These are phyloP conservation scores for Leucophenga maculata DNA, from an alignment of 2,888 invertebrate species.

Conservation along the genomic window DNA sequence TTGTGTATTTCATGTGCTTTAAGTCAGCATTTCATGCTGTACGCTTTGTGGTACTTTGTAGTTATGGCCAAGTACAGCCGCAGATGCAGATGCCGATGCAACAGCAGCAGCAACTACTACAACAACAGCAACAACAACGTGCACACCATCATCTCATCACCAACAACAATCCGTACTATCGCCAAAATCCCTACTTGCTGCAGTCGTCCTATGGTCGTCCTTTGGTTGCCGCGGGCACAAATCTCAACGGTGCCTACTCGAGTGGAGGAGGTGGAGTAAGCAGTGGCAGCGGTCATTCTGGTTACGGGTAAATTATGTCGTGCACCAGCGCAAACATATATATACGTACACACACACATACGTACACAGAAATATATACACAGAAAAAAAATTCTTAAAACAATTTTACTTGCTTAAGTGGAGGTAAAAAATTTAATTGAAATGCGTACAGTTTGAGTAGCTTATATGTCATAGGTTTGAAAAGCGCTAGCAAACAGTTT, in stretches of 20 bases:
- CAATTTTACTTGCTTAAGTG: too few relatives aligned
- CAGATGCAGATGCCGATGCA: not conserved
- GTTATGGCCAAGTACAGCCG: conserved; percentile 7
- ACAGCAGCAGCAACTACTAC: conserved; percentile 33
- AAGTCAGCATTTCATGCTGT: conserved; percentile 16
- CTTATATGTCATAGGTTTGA: too few relatives aligned
- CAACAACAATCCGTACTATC: conserved; percentile 16
- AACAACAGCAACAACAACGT: conserved; percentile 38
- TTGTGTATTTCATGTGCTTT: conserved; percentile 37
- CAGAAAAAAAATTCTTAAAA: too few relatives aligned
- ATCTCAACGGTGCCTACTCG: conserved; percentile 56
- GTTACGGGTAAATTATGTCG: conserved; percentile 58
- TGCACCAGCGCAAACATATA: not conserved
- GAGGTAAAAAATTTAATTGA: too few relatives aligned
- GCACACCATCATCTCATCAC: conserved; percentile 41
- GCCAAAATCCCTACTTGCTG: conserved; percentile 13
- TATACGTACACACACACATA: not conserved
- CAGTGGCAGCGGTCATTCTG: conserved; percentile 52
- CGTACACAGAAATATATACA: too few relatives aligned
- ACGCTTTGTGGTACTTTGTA: conserved; percentile 12
- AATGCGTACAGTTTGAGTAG: too few relatives aligned
- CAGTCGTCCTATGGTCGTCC: conserved; percentile 42
- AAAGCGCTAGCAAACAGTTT: too few relatives aligned
- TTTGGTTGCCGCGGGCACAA: conserved; percentile 49
- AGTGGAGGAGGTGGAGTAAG: conserved; percentile 26